phyloP scores from a whole-genome alignment of 2,797 vertebrate genomes.

The Alectoris magna region DNA sequence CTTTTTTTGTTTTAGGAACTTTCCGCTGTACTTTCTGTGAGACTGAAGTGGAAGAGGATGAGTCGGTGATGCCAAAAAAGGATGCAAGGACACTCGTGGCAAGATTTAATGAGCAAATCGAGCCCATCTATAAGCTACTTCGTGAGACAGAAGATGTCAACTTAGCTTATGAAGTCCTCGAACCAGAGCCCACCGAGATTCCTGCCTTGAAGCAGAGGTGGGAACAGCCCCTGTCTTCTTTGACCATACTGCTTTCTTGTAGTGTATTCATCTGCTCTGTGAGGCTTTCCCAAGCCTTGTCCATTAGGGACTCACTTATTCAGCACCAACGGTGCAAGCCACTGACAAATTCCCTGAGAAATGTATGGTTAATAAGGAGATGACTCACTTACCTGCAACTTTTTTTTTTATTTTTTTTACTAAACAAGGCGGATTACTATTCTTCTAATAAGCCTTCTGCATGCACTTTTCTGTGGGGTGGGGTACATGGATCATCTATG shows the following conservation, averaged over 20 bases:
- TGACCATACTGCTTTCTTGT: neutral
- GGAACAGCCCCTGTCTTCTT: neutral
- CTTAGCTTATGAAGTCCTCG: slow-evolving; percentile 92
- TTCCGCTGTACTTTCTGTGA: slow-evolving; percentile 98
- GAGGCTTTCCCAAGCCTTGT: neutral
- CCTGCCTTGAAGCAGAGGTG: slow-evolving; percentile 95
- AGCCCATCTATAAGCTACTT: slow-evolving; percentile 95
- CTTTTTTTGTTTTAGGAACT: slow-evolving; percentile 81
- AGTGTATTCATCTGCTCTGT: neutral
- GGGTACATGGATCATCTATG: neutral
- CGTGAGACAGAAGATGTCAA: slow-evolving; percentile 96
- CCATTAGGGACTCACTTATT: neutral
- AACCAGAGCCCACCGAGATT: slow-evolving; percentile 96
- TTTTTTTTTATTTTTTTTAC: neutral
- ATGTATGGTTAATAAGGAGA: neutral
- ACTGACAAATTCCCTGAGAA: neutral
- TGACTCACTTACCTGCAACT: neutral
- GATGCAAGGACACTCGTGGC: slow-evolving; percentile 95
- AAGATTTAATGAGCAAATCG: slow-evolving; percentile 98
- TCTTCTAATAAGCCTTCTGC: neutral
- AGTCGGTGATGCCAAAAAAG: slow-evolving; percentile 93
- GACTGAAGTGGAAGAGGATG: slow-evolving; percentile 97
- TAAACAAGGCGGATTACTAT: neutral
- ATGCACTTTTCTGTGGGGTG: neutral
- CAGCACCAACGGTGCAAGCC: neutral